A percentile compares a stretch with the other conserved stretches of the same genome.
Conservation (phyloP, 2,888 invertebrate species). For the Oscheius sp. region DNA sequence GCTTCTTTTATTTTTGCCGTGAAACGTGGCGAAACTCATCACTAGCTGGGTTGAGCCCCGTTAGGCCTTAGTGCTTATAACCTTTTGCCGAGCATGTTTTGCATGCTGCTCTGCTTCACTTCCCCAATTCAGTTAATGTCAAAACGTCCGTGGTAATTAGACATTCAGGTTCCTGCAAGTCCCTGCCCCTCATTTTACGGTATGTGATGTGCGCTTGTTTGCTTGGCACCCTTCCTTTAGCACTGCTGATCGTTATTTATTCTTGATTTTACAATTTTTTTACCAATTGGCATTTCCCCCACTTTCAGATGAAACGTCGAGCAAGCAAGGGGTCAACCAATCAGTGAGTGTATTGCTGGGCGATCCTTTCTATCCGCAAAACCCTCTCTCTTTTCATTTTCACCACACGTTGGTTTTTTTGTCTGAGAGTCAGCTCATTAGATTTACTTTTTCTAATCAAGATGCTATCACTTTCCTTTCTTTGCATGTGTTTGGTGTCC, state of each 20-base stretch:
- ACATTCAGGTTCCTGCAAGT: slow-evolving; percentile 8
- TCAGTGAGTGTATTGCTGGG: slow-evolving; percentile 29
- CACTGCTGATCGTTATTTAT: slow-evolving; percentile 8
- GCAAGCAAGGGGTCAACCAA: slow-evolving; percentile 17
- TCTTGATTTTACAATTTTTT: not conserved
- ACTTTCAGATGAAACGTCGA: slow-evolving; percentile 23
- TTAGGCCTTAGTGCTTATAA: not conserved
- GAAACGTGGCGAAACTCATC: too few species aligned
- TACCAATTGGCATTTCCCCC: slow-evolving; percentile 21
- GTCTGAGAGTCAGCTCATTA: not conserved
- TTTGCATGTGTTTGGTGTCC: slow-evolving; percentile 27
- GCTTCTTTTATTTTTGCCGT: slow-evolving; percentile 10
- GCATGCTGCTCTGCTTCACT: not conserved
- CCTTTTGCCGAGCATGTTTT: slow-evolving; percentile 8
- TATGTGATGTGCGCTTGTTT: slow-evolving; percentile 28
- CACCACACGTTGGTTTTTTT: slow-evolving; percentile 2
- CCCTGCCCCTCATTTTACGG: slow-evolving; percentile 16
- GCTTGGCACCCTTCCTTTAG: slow-evolving; percentile 21
- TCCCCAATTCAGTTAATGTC: slow-evolving; percentile 9
- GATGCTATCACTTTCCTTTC: slow-evolving; percentile 13
- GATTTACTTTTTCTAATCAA: not conserved
- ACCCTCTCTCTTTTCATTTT: slow-evolving; percentile 8
- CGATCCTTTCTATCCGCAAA: slow-evolving; percentile 12
- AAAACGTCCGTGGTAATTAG: slow-evolving; percentile 15
- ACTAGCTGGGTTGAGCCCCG: too few species aligned